Evolutionary conservation across 2,888 invertebrate species (phyloP).

Genomic region (Dryomyza anilis): DNA sequence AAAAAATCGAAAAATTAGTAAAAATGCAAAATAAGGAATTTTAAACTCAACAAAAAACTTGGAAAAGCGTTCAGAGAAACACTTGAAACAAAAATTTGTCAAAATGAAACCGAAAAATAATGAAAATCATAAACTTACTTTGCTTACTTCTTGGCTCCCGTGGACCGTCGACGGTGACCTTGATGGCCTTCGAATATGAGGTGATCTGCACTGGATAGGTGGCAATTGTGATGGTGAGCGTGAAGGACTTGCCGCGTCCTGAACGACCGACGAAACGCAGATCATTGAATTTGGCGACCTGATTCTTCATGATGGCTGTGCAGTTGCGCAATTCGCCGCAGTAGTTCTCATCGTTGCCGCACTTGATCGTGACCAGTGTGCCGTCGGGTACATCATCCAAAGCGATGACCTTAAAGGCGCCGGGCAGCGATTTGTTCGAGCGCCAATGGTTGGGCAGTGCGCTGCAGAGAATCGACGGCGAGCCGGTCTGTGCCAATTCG

Average conservation of each 20-base stretch:
- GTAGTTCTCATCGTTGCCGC: slow-evolving; percentile 97
- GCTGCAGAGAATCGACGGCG: slow-evolving; percentile 94
- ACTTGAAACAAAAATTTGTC: slow-evolving; percentile 4
- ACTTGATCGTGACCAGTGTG: slow-evolving; percentile 89
- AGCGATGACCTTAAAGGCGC: slow-evolving; percentile 94
- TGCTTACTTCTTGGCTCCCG: slow-evolving; percentile 96
- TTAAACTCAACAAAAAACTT: background rate
- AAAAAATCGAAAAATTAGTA: slow-evolving; percentile 14
- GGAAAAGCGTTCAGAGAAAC: background rate
- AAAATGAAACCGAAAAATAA: slow-evolving; percentile 20
- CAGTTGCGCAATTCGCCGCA: slow-evolving; percentile 94
- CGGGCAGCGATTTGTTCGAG: slow-evolving; percentile 94
- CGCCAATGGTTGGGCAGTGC: slow-evolving; percentile 95
- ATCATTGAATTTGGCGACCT: slow-evolving; percentile 98
- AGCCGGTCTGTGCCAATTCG: slow-evolving; percentile 92
- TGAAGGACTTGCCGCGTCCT: slow-evolving; percentile 95
- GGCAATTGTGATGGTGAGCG: slow-evolving; percentile 87
- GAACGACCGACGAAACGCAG: slow-evolving; percentile 96
- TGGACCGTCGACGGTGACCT: slow-evolving; percentile 99
- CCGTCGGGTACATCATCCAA: slow-evolving; percentile 94
- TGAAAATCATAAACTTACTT: slow-evolving; percentile 74
- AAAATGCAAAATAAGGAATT: slow-evolving; percentile 1
- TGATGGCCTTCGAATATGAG: slow-evolving; percentile 94
- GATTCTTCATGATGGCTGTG: slow-evolving; percentile 94
- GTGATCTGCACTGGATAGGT: slow-evolving; percentile 81